These are phyloP conservation scores for Tinea trinotella DNA, from an alignment of 2,888 invertebrate genomes.

Conservation along the genomic window DNA sequence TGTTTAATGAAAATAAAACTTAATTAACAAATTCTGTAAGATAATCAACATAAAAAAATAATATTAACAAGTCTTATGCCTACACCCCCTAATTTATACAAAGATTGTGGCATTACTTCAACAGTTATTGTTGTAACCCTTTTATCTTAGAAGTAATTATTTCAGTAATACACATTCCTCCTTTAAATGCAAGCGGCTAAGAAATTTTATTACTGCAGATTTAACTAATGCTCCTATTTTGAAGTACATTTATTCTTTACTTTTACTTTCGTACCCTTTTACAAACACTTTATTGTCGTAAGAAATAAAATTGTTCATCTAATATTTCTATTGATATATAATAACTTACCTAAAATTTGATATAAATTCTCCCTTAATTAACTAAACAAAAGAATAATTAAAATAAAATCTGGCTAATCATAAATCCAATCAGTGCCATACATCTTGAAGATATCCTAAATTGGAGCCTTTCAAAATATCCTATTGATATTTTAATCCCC, in stretches of 20 bases:
- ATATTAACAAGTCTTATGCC: slow-evolving; percentile 50
- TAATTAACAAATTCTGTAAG: slow-evolving; percentile 51
- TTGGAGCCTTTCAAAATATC: slow-evolving; percentile 38
- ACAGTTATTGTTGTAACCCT: slow-evolving; percentile 48
- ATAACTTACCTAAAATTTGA: too few species aligned
- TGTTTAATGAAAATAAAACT: slow-evolving; percentile 39
- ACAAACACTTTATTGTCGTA: too few species aligned
- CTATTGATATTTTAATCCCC: slow-evolving; percentile 66
- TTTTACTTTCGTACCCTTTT: too few species aligned
- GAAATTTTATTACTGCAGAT: not conserved
- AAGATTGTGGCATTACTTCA: slow-evolving; percentile 59
- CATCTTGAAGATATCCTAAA: slow-evolving; percentile 1
- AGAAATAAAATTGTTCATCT: too few species aligned
- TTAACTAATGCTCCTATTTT: not conserved
- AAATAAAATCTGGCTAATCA: not conserved
- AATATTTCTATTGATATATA: too few species aligned
- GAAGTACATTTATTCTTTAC: too few species aligned
- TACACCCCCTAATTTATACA: slow-evolving; percentile 62
- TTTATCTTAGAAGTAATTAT: slow-evolving; percentile 58
- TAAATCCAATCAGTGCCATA: not conserved
- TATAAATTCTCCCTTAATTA: too few species aligned
- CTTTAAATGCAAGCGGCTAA: slow-evolving; percentile 26
- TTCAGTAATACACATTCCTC: slow-evolving; percentile 44
- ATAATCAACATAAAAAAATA: slow-evolving; percentile 72
- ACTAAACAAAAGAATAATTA: not conserved